Percentiles rank a stretch among this genome's conserved stretches.
Conservation (phyloP, 2,888 invertebrate genomes). For the Pyrrhosoma nymphula region DNA sequence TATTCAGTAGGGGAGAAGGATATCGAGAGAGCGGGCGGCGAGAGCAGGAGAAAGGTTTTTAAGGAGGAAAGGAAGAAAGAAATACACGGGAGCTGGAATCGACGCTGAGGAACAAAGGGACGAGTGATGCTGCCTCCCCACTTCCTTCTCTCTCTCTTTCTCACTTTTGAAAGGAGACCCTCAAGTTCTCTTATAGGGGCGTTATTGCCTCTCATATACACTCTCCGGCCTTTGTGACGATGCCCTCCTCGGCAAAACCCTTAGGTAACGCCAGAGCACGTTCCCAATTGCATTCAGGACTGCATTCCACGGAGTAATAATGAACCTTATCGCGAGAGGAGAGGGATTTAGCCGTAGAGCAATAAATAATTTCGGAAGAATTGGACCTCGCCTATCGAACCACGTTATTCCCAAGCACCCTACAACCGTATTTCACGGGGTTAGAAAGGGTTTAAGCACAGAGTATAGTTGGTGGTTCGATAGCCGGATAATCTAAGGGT, state of each 20-base stretch:
- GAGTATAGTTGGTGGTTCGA: no score
- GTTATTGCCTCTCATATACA: neutral
- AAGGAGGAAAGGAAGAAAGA: neutral
- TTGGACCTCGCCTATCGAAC: neutral
- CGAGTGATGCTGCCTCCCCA: neutral
- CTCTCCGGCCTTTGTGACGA: neutral
- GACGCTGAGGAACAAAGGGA: slow-evolving; percentile 1
- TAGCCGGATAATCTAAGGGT: no score
- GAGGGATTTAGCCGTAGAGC: neutral
- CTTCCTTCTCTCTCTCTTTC: neutral
- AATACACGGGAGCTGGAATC: neutral
- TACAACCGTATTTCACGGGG: neutral
- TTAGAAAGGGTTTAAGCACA: neutral
- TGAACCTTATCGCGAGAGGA: neutral
- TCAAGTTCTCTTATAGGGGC: neutral
- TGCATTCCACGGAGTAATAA: neutral
- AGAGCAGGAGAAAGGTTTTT: neutral
- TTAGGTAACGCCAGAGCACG: neutral
- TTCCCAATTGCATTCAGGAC: neutral
- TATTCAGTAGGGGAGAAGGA: neutral
- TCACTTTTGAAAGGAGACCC: neutral
- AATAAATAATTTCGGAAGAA: neutral
- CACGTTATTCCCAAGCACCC: neutral
- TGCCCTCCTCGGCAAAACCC: neutral
- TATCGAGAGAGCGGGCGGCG: neutral